Percentiles rank a stretch among this genome's conserved stretches.
Conservation (phyloP, 2,797 vertebrate species). For the Microcaecilia unicolor region DNA sequence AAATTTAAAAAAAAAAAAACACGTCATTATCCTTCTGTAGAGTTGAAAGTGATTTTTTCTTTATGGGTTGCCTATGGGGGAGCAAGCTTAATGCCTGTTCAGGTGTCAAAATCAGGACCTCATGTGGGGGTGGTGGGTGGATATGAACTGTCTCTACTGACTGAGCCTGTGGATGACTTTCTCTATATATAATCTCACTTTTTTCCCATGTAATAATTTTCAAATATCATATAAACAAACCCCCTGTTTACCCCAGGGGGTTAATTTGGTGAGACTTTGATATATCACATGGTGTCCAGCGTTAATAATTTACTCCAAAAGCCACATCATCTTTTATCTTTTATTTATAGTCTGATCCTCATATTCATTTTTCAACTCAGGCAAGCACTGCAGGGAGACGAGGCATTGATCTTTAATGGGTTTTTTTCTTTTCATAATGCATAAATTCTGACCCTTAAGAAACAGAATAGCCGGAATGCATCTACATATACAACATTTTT, state of each 20-base stretch:
- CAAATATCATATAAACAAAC: slow-evolving; percentile 22
- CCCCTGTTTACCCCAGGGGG: slow-evolving; percentile 21
- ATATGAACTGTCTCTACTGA: neutral
- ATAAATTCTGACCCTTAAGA: slow-evolving; percentile 23
- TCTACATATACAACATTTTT: neutral
- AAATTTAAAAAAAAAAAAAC: neutral
- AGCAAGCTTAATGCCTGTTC: slow-evolving; percentile 8
- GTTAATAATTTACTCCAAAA: slow-evolving; percentile 43
- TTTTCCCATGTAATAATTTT: slow-evolving; percentile 16
- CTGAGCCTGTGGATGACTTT: neutral
- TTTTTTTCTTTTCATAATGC: slow-evolving; percentile 15
- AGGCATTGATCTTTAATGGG: slow-evolving; percentile 17
- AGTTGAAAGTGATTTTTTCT: slow-evolving; percentile 10
- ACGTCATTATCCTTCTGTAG: neutral
- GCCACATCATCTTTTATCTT: slow-evolving; percentile 31
- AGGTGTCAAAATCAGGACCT: slow-evolving; percentile 5
- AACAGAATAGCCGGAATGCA: slow-evolving; percentile 1
- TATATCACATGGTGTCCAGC: slow-evolving; percentile 18
- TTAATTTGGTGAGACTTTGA: slow-evolving; percentile 36
- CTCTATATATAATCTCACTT: neutral
- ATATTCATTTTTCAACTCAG: slow-evolving; percentile 40
- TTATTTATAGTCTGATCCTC: slow-evolving; percentile 41
- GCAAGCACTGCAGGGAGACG: slow-evolving; percentile 15
- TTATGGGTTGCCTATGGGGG: neutral
- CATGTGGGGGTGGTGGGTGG: too few relatives aligned